A percentile compares a stretch with the other conserved stretches of the same genome.
Evolutionary conservation across 1,140 invertebrate genomes (phyloP).

Genomic region (Ceratosolen fusciceps): DNA sequence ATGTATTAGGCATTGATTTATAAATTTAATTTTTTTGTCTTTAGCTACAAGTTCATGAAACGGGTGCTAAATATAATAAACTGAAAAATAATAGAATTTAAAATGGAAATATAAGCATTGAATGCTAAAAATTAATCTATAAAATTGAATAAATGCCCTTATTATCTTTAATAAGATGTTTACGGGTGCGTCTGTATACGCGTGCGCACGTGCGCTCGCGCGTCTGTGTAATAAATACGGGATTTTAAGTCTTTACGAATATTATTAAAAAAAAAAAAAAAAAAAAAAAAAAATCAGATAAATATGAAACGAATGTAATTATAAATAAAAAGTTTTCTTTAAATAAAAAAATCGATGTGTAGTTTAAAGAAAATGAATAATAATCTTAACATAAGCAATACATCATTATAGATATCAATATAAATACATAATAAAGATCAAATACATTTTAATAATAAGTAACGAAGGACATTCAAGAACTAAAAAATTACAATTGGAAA

Average conservation of each 20-base stretch:
- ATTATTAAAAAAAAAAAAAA: no score
- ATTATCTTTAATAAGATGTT: slow-evolving; percentile 30
- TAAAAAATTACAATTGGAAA: slow-evolving; percentile 3
- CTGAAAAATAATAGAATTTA: slow-evolving; percentile 4
- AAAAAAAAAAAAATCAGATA: slow-evolving; percentile 7
- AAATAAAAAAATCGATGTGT: slow-evolving; percentile 42
- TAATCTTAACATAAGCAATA: slow-evolving; percentile 45
- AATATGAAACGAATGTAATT: not conserved
- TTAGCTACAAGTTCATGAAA: slow-evolving; percentile 43
- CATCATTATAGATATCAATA: slow-evolving; percentile 24
- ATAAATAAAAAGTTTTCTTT: slow-evolving; percentile 29
- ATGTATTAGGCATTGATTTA: slow-evolving; percentile 36
- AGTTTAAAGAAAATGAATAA: slow-evolving; percentile 32
- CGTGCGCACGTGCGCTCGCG: no score
- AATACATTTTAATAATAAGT: slow-evolving; percentile 25
- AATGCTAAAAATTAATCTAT: slow-evolving; percentile 27
- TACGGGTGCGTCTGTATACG: no score
- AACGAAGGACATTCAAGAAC: not conserved
- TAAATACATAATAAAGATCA: slow-evolving; percentile 42
- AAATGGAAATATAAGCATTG: slow-evolving; percentile 24
- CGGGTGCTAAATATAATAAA: slow-evolving; percentile 40
- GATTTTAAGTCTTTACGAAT: not conserved
- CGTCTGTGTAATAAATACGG: slow-evolving; percentile 21
- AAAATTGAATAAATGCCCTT: not conserved
- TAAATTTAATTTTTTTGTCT: slow-evolving; percentile 18